Evolutionary conservation across 2,888 invertebrate genomes (phyloP), one percentile per base, ranked within the genome.

Genomic region (Lithophane ornitopus): DNA sequence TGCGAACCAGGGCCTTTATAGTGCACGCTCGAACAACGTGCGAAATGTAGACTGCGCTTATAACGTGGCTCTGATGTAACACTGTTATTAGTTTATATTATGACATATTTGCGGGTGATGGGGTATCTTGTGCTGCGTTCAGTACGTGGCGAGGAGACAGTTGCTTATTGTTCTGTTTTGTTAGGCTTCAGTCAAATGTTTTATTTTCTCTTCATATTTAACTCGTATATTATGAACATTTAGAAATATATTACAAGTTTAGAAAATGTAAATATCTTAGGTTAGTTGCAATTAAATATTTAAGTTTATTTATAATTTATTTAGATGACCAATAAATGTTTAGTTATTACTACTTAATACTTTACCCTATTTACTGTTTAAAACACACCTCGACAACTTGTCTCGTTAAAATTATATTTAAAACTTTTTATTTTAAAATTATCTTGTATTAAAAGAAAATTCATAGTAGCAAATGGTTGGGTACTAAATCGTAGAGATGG

Each of bases 1-100:
- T 88, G 84, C 76, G 70, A 85, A 74, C 81, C 79, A 87, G 79
- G 80, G 78, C 86, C 80, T 86, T 80, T 88, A 87, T 80, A 84
- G 83, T 70, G 80, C 80, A 81, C 78, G 78, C 82, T 81, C 11
- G 34, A 87, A 86, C 82, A 81, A 87, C 86, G 88, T 87, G 88
- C 85, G 85, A 88, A 83, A 88, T 88, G 85, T 86, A 85, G 88
- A 83, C 84, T 74, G 65, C 70, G 77, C 78, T 76, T 84, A 75
- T 78, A 82, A 80, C 63, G 59, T 70, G 54, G 34, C 14, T 61
- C 69, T 83, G 80, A 83, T 74, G 83, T 68, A 77, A 80, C 22
- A 63, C 67, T 77, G 75, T 86, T 76, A 86, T 80, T 76, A 77
- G 71, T 76, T 75, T 26, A 82, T 54, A 58, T 56, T 84, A 69